These are phyloP conservation scores for Aphelocoma californica DNA, from an alignment of 2,797 vertebrate species.

Conservation along the genomic window DNA sequence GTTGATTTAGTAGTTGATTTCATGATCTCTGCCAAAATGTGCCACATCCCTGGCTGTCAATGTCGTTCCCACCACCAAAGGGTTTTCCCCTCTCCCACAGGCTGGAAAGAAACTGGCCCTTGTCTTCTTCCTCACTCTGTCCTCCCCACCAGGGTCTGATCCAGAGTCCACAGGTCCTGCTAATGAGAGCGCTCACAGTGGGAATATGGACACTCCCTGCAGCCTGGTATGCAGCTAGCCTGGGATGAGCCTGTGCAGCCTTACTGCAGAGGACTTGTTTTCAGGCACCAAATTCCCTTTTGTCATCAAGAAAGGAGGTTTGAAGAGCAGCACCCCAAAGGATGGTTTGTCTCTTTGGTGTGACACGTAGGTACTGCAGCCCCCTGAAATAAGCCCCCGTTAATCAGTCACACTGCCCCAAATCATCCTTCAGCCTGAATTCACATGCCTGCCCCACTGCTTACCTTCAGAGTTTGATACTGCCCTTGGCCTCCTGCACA, in stretches of 20 bases:
- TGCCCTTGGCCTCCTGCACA: not conserved
- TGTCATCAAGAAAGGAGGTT: fast-evolving
- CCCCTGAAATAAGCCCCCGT: not conserved
- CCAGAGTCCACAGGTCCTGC: not conserved
- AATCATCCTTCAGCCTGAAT: not conserved
- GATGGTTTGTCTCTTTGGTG: not conserved
- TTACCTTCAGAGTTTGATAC: not conserved
- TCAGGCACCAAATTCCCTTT: not conserved
- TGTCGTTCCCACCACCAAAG: not conserved
- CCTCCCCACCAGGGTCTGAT: not conserved
- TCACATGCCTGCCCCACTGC: not conserved
- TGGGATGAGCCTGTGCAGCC: not conserved
- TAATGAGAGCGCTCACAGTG: fast-evolving
- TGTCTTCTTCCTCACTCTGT: not conserved
- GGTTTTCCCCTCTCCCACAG: not conserved
- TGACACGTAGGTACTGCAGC: fast-evolving
- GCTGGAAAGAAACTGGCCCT: not conserved
- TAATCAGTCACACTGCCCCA: not conserved
- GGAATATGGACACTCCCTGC: not conserved
- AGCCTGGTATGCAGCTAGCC: not conserved
- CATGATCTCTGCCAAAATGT: not conserved
- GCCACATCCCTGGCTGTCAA: not conserved
- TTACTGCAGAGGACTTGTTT: not conserved
- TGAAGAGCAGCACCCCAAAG: not conserved
- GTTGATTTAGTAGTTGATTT: not conserved